Evolutionary conservation across 2,797 vertebrate genomes (phyloP), one percentile per base, ranked within the genome.

Genomic region (Apogon talboti): DNA sequence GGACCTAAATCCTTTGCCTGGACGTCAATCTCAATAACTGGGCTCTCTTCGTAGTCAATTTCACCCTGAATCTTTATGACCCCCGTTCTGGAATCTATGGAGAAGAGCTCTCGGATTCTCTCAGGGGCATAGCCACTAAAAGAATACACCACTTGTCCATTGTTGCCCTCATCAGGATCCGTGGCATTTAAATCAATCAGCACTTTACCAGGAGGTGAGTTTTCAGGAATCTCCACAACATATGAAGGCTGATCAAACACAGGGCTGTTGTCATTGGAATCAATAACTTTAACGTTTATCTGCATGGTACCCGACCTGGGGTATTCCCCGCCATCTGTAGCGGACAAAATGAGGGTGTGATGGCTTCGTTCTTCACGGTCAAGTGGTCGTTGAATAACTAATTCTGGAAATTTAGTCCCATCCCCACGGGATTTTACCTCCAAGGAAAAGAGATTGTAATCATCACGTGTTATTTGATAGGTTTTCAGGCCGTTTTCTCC

Each of bases 261-360:
- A 0, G 98, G 98, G 76, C 98, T 99, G 82, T 99, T 99, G 80
- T 99, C 98, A 82, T 99, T 99, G 13, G 98, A 99, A 91, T 99
- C 98, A 51, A 98, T 96, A 69, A 99, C 96, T 88, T 98, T 96
- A 48, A 99, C 97, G 18, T 98, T 96, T 80, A 99, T 97, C 90
- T 98, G 97, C 91, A 99, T 95, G 0, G 96, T 98, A 71, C 96
- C 96, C 0, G 98, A 97, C 62, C 95, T 92, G 0, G 97, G 95
- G 71, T 98, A 98, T 76, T 99, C 95, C 0, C 97, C 98, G 0
- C 98, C 98, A 0, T 99, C 98, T 46, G 97, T 93, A 33, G 98
- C 98, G 0, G 98, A 98, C 78, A 99, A 91, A 64, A 99, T 96
- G 1, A 99, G 93, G 1, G 96, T 97, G 86, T 99, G 98, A 89